Evolutionary conservation across 1,140 invertebrate genomes (phyloP), one percentile per base, ranked within the genome.

Genomic region (Cotesia typhae): DNA sequence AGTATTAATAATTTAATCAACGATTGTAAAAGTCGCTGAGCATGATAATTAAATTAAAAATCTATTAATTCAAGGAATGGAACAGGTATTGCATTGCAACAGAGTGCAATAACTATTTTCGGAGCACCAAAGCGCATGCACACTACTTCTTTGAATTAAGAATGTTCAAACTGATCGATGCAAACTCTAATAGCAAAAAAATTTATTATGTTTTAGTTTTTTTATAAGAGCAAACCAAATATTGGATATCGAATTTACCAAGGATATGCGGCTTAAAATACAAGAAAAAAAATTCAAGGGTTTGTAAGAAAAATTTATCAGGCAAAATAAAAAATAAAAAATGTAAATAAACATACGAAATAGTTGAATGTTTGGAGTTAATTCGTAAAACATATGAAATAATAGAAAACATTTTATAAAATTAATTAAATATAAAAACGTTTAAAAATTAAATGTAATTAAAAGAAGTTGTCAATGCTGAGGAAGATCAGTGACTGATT

Each of bases 81-180:
- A 70, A 51, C 67, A 41, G 38, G 59, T 53, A 57, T 35, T 17
- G 71, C 61, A n/a, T 47, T 47, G 41, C 41, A 47, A 47, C 10
- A 47, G 41, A 7, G 41, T 10, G 41, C 6, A 47, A 10, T 47
- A 47, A 47, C 41, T 47, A 47, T 47, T 47, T 41, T 47, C 10
- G 41, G 41, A 47, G 41, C 10, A 28, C 28, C 28, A 47, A 10
- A 47, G 41, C 41, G 41, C 41, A 47, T 47, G 41, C 41, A 47
- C 41, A 7, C 10, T 47, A 6, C 4, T 47, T 47, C 6, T 9
- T 9, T 47, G 41, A 47, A 47, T 47, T 47, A 7, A 47, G 10
- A 2, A 47, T 47, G 6, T 47, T 9, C 41, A 47, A 47, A 47
- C 41, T 47, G 41, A 47, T 47, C 41, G 41, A 47, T 47, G 41